Evolutionary conservation across 1,140 invertebrate species (phyloP), one percentile per base, ranked within the genome.

Genomic region (Semibalanus balanoides): DNA sequence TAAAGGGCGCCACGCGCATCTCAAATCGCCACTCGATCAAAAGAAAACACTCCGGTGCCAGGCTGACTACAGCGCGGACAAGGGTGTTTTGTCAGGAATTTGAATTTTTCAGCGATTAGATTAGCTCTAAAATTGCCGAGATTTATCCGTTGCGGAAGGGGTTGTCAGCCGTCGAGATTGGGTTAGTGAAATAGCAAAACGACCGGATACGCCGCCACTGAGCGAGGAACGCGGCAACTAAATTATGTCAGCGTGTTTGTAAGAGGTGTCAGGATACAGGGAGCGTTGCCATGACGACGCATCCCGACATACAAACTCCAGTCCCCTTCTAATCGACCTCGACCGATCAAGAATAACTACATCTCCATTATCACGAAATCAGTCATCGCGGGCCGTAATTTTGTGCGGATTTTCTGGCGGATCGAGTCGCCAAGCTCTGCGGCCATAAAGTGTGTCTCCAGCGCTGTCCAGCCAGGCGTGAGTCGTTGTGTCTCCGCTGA

Each of bases 41-140:
- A 64, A 64, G 51, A 64, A 64, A 64, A 64, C 51, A 64, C 51
- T 64, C 51, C 1, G 51, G 51, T 19, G 51, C 22, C 35, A 25
- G 51, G 51, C 14, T 25, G 51, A 64, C 9, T 64, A 64, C 51
- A 64, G 22, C 51, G 51, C 51, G 14, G 51, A 64, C 51, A 64
- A 64, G 51, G 51, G 51, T 64, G 51, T 64, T 64, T 64, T 64
- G 51, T 64, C 51, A 64, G 22, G 51, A 64, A 64, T 64, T 25
- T 64, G 51, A 64, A 64, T 64, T 64, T 64, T 64, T 64, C 51
- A 64, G 51, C 51, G 51, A 64, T 64, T 64, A 64, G 51, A 64
- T 64, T 64, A 64, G 51, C 51, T 25, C 51, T 64, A 64, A 64
- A 64, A 64, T 64, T 64, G 51, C 51, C 14, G 51, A 64, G 51